These are phyloP conservation scores for Eptesicus fuscus DNA, from an alignment of 2,113 vertebrate species.

Conservation along the genomic window DNA sequence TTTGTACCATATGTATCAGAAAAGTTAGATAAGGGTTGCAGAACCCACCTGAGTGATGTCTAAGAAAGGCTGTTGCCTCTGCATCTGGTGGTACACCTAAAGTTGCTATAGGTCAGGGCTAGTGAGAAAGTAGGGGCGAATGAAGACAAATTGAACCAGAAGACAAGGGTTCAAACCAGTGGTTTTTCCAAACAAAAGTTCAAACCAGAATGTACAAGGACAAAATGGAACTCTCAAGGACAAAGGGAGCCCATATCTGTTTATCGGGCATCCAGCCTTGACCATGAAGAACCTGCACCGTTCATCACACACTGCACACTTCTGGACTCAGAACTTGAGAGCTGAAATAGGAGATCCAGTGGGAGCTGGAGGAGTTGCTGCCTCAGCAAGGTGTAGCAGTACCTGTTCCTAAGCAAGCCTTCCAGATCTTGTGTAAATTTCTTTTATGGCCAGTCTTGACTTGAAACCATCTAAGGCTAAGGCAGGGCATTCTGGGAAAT, in stretches of 20 bases:
- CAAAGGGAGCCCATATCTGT: not conserved
- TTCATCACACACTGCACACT: not conserved
- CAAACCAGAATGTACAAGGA: not conserved
- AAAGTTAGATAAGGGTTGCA: not conserved
- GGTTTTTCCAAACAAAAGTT: not conserved
- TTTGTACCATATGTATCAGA: not conserved
- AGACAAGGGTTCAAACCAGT: not conserved
- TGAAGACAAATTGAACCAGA: not conserved
- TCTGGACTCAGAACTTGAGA: not conserved
- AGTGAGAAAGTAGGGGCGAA: not conserved
- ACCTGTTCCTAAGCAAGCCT: not conserved
- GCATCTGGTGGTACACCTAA: not conserved
- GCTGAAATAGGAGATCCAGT: not conserved
- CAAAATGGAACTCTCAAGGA: not conserved
- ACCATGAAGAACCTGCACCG: not conserved
- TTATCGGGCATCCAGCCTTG: not conserved
- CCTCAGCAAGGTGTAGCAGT: not conserved
- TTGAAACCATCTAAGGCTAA: not conserved
- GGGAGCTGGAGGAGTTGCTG: not conserved
- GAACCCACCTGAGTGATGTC: not conserved
- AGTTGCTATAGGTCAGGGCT: not conserved
- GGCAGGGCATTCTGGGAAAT: not conserved
- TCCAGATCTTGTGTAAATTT: not conserved
- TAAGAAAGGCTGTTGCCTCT: not conserved
- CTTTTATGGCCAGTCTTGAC: not conserved